Evolutionary conservation across 2,888 invertebrate species (phyloP), one percentile per base, ranked within the genome.

Genomic region (Orchesella flavescens): DNA sequence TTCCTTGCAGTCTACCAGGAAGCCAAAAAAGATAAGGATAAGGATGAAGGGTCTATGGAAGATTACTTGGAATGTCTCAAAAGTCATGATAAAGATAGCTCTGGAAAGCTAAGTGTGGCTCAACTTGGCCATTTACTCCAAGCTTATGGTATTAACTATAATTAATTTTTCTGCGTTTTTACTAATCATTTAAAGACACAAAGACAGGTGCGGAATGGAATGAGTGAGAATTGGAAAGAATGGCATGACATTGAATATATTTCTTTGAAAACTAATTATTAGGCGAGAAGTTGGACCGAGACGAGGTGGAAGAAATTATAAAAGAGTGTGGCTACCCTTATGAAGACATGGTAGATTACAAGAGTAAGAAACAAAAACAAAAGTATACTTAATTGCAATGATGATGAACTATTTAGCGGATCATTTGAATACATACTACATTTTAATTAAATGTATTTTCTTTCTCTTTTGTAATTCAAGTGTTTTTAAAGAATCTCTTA

Each of bases 31-130:
- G 97, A 98, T 92, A 34, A 7, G 34, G 34, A 34, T 34, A 98
- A 98, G 92, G 99, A 99, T 91, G 95, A 95, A 91, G 99, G 99
- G 88, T 95, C 95, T 90, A 97, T 95, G 91, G 98, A 98, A 91
- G 99, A 99, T 93, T 99, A 99, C 94, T 93, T 98, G 91, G 99
- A 99, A 93, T 98, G 98, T 92, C 93, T 99, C 92, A 98, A 98
- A 92, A 94, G 99, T 91, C 99, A 99, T 93, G 99, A 99, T 94
- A 97, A 99, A 92, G 94, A 94, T 91, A 98, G 98, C 91, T 95
- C 98, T 89, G 98, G 99, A 89, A 94, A 93, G 90, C 98, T 99
- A 96, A 94, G 98, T 91, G 94, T 94, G 89, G 98, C 97, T 92
- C 99, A 99, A 92, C 93, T 99, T 90, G 94, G 97, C 91, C 97